Evolutionary conservation across 2,888 invertebrate genomes (phyloP), one percentile per base, ranked within the genome.

Genomic region (Masnerella sp.): DNA sequence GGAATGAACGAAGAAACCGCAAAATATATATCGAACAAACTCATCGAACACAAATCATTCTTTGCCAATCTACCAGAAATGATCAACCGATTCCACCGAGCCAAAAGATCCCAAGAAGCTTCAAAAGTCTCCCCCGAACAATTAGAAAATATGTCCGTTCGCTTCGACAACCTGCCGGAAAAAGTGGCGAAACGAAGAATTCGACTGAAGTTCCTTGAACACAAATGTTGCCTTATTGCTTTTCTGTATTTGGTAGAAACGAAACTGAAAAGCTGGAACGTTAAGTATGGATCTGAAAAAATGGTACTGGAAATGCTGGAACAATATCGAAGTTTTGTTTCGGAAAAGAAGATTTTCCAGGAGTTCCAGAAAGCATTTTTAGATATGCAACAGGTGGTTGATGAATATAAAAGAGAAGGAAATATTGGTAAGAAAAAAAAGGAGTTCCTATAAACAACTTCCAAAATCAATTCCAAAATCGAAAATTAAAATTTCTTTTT

Each of bases 181-280:
- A 92, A 92, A 80, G 95, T 96, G 30, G 92, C 94, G 12, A 94
- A 95, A 83, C 91, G 96, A 78, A 91, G 95, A 84, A 93, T 96
- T 64, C 92, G 93, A 85, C 91, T 96, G 84, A 96, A 96, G 88
- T 96, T 95, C 89, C 90, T 96, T 78, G 96, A 96, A 88, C 96
- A 96, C 88, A 96, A 96, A 89, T 96, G 96, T 88, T 96, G 96
- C 88, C 91, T 98, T 81, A 93, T 97, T 82, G 96, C 96, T 74
- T 96, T 97, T 89, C 92, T 98, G 64, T 95, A 95, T 87, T 90
- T 96, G 77, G 94, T 97, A 32, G 97, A 97, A 89, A 93, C 93
- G 68, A 97, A 97, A 87, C 90, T 97, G 79, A 93, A 93, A 84
- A 90, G 92, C 49, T 98, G 97, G 97, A 95, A 94, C 75, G 92